A percentile compares a stretch with the other conserved stretches of the same genome.
Conservation (phyloP, 2,888 invertebrate genomes). For the Stegana nigrithorax region DNA sequence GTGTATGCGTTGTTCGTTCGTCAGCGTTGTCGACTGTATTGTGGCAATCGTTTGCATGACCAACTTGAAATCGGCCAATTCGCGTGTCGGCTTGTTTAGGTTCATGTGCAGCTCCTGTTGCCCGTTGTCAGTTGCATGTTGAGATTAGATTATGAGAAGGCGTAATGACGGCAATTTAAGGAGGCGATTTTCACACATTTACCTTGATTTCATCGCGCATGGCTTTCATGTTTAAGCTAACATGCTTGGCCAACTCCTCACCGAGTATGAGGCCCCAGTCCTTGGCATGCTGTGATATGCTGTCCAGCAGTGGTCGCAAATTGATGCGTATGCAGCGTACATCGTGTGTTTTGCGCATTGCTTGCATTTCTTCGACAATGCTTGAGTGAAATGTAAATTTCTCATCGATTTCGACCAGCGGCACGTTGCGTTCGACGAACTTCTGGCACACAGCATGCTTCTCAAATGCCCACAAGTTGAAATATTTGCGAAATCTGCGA, state of each 20-base stretch:
- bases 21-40: slow-evolving; percentile 80
- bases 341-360: slow-evolving; percentile 73
- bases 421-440: slow-evolving; percentile 77
- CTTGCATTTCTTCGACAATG: slow-evolving; percentile 76
- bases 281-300: slow-evolving; percentile 78
- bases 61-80: slow-evolving; percentile 83
- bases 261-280: slow-evolving; percentile 86
- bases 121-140: too few relatives aligned
- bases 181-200: too few relatives aligned
- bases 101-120: slow-evolving; percentile 72
- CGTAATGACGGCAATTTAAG: too few relatives aligned
- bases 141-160: background rate
- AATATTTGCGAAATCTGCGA: slow-evolving; percentile 78
- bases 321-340: slow-evolving; percentile 79
- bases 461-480: slow-evolving; percentile 81
- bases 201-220: slow-evolving; percentile 80
- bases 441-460: slow-evolving; percentile 81
- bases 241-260: slow-evolving; percentile 75
- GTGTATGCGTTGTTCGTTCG: slow-evolving; percentile 80
- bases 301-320: slow-evolving; percentile 77
- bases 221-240: slow-evolving; percentile 76
- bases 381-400: slow-evolving; percentile 86
- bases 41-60: slow-evolving; percentile 86
- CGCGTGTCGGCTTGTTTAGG: slow-evolving; percentile 81
- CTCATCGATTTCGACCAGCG: slow-evolving; percentile 79